Conservation (phyloP, 2,113 vertebrate genomes). For the Alaudala cheleensis region DNA sequence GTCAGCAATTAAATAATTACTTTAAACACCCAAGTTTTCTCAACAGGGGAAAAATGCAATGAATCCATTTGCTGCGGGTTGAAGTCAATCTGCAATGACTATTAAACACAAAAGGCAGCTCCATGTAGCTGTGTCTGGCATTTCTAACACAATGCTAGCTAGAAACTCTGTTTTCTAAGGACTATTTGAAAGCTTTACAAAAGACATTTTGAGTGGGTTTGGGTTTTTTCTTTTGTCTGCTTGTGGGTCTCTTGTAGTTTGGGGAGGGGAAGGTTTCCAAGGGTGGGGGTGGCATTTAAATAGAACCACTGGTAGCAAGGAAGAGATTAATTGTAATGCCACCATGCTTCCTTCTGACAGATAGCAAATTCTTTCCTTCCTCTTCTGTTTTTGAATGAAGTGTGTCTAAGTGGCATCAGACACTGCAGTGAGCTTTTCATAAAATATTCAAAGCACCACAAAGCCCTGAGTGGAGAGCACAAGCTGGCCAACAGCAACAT, state of each 20-base stretch:
- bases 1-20: not conserved
- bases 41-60: not conserved
- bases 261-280: rapidly evolving
- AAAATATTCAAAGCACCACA: not conserved
- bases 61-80: not conserved
- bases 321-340: not conserved
- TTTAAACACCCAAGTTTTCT: not conserved
- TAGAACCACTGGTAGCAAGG: not conserved
- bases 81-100: not conserved
- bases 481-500: not conserved
- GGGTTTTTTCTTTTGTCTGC: not conserved
- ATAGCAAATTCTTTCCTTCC: not conserved
- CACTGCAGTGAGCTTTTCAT: not conserved
- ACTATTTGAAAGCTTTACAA: not conserved
- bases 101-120: not conserved
- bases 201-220: not conserved
- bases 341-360: not conserved
- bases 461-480: not conserved
- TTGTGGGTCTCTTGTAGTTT: not conserved
- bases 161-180: not conserved
- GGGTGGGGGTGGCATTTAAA: not conserved
- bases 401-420: not conserved
- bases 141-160: not conserved
- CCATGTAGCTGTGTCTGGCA: not conserved
- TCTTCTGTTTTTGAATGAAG: not conserved